A percentile compares a stretch with the other conserved stretches of the same genome.
These are phyloP conservation scores for Baccha elongata DNA, from an alignment of 2,888 invertebrate genomes.

Conservation along the genomic window DNA sequence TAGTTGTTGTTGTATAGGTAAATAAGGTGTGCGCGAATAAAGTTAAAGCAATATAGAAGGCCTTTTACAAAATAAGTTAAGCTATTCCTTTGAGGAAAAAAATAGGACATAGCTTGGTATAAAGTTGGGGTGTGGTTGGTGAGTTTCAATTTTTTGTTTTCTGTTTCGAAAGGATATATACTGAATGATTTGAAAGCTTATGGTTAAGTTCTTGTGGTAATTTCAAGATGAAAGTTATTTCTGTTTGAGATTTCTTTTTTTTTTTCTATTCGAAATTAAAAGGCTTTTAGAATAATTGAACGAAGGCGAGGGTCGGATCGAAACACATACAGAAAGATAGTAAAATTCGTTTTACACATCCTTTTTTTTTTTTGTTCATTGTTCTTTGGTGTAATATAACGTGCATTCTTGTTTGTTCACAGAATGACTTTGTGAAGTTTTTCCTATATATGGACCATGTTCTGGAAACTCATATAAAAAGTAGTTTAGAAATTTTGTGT, in stretches of 20 bases:
- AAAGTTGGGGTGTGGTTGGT: conserved; percentile 24
- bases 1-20: not conserved
- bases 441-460: conserved; percentile 2
- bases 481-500: conserved; percentile 21
- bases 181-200: conserved; percentile 49
- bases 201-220: conserved; percentile 54
- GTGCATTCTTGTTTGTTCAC: no score
- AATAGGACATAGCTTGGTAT: conserved; percentile 5
- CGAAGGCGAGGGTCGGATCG: not conserved
- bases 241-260: conserved; percentile 15
- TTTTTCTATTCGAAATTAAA: conserved; percentile 69
- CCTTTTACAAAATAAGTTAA: conserved; percentile 23
- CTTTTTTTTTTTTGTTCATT: conserved; percentile 1
- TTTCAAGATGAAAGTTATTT: conserved; percentile 32
- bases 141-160: conserved; percentile 6
- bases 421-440: conserved; percentile 58
- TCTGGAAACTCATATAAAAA: conserved; percentile 42
- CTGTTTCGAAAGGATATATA: conserved; percentile 6
- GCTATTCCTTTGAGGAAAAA: conserved; percentile 37
- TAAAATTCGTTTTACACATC: conserved; percentile 34
- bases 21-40: conserved; percentile 14
- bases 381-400: not conserved
- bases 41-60: not conserved
- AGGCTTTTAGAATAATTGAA: conserved; percentile 79
- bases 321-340: conserved; percentile 35